Conservation (phyloP, 2,797 vertebrate species). For the Cryptoblepharus egeriae region DNA sequence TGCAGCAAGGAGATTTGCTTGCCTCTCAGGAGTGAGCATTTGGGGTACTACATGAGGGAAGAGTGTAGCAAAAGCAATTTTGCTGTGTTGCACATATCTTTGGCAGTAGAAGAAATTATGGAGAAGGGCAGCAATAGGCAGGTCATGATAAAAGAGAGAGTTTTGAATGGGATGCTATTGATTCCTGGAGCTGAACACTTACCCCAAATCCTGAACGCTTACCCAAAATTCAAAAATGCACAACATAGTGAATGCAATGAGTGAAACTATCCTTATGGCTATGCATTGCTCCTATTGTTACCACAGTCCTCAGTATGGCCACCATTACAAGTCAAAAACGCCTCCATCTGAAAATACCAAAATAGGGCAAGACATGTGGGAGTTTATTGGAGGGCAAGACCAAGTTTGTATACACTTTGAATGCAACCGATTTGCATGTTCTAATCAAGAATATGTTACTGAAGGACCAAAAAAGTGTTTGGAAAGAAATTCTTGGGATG, state of each 20-base stretch:
- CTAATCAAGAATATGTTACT: background rate
- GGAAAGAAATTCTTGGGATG: constrained; percentile 22
- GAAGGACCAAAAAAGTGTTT: background rate
- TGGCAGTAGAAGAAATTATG: background rate
- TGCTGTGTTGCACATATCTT: too few relatives aligned
- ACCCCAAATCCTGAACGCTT: too few relatives aligned
- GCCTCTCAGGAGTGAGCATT: background rate
- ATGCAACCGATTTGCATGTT: background rate
- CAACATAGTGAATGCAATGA: background rate
- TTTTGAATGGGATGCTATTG: background rate
- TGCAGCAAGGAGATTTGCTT: background rate
- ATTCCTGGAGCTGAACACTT: background rate
- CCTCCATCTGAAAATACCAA: background rate
- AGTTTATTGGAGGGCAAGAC: background rate
- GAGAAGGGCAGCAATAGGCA: too few relatives aligned
- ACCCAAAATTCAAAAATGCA: too few relatives aligned
- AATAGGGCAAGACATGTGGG: too few relatives aligned
- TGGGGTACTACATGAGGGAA: background rate
- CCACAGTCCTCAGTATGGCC: background rate
- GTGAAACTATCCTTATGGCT: background rate
- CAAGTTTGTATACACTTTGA: background rate
- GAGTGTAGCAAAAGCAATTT: background rate
- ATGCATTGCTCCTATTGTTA: background rate
- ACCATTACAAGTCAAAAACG: background rate
- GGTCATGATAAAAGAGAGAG: too few relatives aligned